Percentiles rank a stretch among this genome's conserved stretches.
phyloP scores from a whole-genome alignment of 2,113 vertebrate genomes.

The Crocuta crocuta region DNA sequence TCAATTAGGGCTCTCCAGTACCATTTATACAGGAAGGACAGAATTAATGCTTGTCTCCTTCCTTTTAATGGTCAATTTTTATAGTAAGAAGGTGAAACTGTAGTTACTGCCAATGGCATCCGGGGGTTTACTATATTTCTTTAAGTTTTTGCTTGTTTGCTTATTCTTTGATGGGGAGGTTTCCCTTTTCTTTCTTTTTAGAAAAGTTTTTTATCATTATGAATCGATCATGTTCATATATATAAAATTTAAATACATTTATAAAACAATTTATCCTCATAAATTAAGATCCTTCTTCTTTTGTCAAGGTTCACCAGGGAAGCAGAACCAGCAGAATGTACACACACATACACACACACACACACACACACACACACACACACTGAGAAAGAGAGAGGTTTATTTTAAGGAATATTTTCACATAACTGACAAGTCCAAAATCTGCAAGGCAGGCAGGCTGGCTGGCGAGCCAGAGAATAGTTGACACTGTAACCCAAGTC shows the following conservation, averaged over 20 bases:
- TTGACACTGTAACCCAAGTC: not conserved
- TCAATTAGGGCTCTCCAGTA: not conserved
- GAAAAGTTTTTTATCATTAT: not conserved
- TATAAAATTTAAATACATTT: not conserved
- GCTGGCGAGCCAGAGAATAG: not conserved
- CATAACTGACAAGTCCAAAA: not conserved
- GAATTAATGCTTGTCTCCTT: not conserved
- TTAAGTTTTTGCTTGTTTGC: not conserved
- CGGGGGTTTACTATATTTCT: not conserved
- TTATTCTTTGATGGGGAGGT: not conserved
- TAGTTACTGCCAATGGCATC: not conserved
- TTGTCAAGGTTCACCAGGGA: conserved; percentile 8
- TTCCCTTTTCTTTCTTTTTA: not conserved
- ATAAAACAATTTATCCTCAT: conserved; percentile 36
- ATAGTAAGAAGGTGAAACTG: not conserved
- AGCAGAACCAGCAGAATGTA: not conserved
- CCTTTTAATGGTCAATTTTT: not conserved
- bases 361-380: too few species aligned
- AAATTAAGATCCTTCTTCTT: not conserved
- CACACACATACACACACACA: not conserved
- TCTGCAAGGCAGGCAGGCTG: not conserved
- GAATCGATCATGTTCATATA: not conserved
- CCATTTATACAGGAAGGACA: not conserved
- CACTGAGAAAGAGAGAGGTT: not conserved
- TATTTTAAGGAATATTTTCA: conserved; percentile 36